Conservation (phyloP, 1,140 invertebrate species). For the Zaprionus kolodkinae region DNA sequence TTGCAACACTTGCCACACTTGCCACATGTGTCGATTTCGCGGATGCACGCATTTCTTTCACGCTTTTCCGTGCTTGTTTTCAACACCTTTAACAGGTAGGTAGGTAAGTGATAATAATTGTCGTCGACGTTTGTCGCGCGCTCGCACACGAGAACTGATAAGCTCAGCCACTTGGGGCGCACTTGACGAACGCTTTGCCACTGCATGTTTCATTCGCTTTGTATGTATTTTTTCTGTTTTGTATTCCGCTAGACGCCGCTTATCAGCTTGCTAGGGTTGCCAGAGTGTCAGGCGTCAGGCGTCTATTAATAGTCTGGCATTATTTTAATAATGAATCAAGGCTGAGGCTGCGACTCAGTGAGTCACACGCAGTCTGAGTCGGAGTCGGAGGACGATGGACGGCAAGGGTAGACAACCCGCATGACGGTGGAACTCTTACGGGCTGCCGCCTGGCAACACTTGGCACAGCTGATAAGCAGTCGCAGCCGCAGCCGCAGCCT, state of each 20-base stretch:
- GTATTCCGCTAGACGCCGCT: slow-evolving; percentile 7
- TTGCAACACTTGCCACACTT: slow-evolving; percentile 34
- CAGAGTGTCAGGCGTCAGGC: slow-evolving; percentile 4
- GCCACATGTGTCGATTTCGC: background rate
- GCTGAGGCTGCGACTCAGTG: background rate
- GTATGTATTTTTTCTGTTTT: slow-evolving; percentile 21
- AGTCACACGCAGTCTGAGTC: no score
- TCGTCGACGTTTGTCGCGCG: slow-evolving; percentile 23
- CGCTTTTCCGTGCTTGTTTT: slow-evolving; percentile 8
- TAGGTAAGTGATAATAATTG: slow-evolving; percentile 16
- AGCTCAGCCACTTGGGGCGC: slow-evolving; percentile 15
- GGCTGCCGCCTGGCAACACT: slow-evolving; percentile 54
- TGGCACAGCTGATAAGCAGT: slow-evolving; percentile 50
- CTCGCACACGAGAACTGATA: slow-evolving; percentile 30
- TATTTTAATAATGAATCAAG: slow-evolving; percentile 37
- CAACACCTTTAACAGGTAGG: slow-evolving; percentile 15
- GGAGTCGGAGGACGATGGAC: background rate
- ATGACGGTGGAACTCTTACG: slow-evolving; percentile 9
- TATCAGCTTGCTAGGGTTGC: slow-evolving; percentile 45
- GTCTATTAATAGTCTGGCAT: slow-evolving; percentile 38
- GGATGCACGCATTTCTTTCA: background rate
- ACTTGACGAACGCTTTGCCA: slow-evolving; percentile 21
- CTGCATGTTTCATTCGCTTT: slow-evolving; percentile 28
- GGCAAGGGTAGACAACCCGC: slow-evolving; percentile 17
- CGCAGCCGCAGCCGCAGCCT: background rate